Evolutionary conservation across 2,888 invertebrate species (phyloP), one percentile per base, ranked within the genome.

Genomic region (Ethmia dodecea): DNA sequence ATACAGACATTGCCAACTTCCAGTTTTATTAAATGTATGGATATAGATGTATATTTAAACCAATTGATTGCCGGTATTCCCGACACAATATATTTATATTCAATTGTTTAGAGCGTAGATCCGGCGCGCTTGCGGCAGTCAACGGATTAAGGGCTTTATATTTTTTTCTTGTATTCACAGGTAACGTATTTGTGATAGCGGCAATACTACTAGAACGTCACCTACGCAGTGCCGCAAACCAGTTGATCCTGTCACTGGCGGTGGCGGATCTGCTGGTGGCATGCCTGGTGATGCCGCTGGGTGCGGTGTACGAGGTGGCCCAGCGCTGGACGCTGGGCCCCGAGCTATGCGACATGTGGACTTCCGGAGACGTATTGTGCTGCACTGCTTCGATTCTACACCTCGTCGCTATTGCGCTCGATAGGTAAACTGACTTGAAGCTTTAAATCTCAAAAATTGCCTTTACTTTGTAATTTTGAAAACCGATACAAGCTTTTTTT

Each of bases 161-260:
- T 9, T 22, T 22, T 3, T n/a, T 3, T 12, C 2, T 5, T 26
- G 26, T 26, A 11, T 26, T 26, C 11, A 11, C 11, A 94, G 97
- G 97, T 48, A 98, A 98, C 79, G 93, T 96, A 37, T 95, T 97
- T 81, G 97, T 98, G 60, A 96, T 97, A 78, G 94, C 95, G 16
- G 97, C 97, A 42, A 95, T 98, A 55, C 80, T 96, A 41, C 83
- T 96, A 54, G 97, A 96, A 72, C 88, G 94, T 48, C 93, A 94
- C 70, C 88, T 97, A 40, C 94, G 95, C 63, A 94, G 92, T 58
- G 95, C 95, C 18, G 94, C 95, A 39, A 96, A 97, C 84, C 96
- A 96, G 80, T 86, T 97, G 61, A 96, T 97, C 55, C 88, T 96
- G 43, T 93, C 96, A 12, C 86, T 97, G 70, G 97, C 97, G 2